Conservation (phyloP, 1,140 invertebrate genomes). For the Drosophila persimilis region DNA sequence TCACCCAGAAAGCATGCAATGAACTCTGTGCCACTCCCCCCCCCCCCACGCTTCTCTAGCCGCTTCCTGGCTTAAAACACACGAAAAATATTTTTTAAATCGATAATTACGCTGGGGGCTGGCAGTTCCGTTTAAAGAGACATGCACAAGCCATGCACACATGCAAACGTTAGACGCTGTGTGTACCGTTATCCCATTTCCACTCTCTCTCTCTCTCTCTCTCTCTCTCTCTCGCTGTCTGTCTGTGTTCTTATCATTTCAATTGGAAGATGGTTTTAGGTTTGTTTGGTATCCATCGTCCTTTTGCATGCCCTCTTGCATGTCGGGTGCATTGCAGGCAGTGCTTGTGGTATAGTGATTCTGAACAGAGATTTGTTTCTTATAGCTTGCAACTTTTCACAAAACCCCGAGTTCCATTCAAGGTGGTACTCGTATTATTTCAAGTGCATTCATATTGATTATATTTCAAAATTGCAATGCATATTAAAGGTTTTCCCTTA, state of each 20-base stretch:
- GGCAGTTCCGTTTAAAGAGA: slow-evolving; percentile 41
- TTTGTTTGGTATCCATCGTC: slow-evolving; percentile 38
- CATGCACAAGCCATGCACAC: neutral
- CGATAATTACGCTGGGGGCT: slow-evolving; percentile 64
- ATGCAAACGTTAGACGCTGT: slow-evolving; percentile 13
- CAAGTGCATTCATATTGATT: too few species aligned
- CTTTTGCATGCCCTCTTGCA: slow-evolving; percentile 26
- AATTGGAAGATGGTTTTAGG: slow-evolving; percentile 43
- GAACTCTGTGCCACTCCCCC: slow-evolving; percentile 38
- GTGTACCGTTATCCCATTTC: slow-evolving; percentile 16
- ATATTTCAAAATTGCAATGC: too few species aligned
- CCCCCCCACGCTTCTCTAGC: neutral
- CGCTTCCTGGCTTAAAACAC: slow-evolving; percentile 30
- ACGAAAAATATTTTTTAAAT: slow-evolving; percentile 52
- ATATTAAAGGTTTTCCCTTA: too few species aligned
- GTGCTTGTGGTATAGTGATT: neutral
- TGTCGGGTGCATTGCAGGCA: neutral
- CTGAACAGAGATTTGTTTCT: too few species aligned
- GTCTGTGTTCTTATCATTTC: slow-evolving; percentile 33
- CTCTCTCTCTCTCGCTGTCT: neutral
- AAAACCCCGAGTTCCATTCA: too few species aligned
- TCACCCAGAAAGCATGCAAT: slow-evolving; percentile 66
- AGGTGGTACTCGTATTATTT: too few species aligned
- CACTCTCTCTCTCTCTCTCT: slow-evolving; percentile 1
- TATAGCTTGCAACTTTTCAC: too few species aligned